Evolutionary conservation across 2,888 invertebrate species (phyloP).

Genomic region (Cybosia mesomella): DNA sequence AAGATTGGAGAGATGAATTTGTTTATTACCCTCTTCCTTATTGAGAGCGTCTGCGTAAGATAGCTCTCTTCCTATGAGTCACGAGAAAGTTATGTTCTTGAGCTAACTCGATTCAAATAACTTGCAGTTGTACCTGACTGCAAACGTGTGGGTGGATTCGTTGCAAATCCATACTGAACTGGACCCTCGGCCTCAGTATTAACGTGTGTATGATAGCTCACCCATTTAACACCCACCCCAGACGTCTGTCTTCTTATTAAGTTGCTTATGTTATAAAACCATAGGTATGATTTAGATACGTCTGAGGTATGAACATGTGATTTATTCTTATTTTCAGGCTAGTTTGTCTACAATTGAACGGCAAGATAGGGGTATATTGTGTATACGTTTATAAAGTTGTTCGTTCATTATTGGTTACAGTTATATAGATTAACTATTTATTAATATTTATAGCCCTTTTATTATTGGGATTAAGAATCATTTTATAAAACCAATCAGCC

Average conservation of each 20-base stretch:
- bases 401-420: constrained; percentile 30
- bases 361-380: constrained; percentile 50
- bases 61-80: constrained; percentile 87
- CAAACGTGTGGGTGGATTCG: constrained; percentile 56
- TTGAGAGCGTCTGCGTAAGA: constrained; percentile 85
- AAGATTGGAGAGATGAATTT: constrained; percentile 86
- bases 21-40: constrained; percentile 87
- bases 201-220: constrained; percentile 36
- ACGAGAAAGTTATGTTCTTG: constrained; percentile 85
- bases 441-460: constrained; percentile 13
- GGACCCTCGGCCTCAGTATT: constrained; percentile 37
- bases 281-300: neutral
- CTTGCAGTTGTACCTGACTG: constrained; percentile 67
- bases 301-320: constrained; percentile 22
- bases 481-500: constrained; percentile 7
- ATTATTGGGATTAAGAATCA: constrained; percentile 8
- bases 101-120: constrained; percentile 80
- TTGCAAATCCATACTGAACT: constrained; percentile 35
- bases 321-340: constrained; percentile 33
- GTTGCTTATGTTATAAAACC: constrained; percentile 22
- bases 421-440: constrained; percentile 13
- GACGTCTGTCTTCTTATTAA: constrained; percentile 29
- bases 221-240: constrained; percentile 24
- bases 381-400: constrained; percentile 38
- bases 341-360: constrained; percentile 38